Base-by-base conservation (phyloP, 2,888 invertebrate species). In the Sacculina carcini region DNA sequence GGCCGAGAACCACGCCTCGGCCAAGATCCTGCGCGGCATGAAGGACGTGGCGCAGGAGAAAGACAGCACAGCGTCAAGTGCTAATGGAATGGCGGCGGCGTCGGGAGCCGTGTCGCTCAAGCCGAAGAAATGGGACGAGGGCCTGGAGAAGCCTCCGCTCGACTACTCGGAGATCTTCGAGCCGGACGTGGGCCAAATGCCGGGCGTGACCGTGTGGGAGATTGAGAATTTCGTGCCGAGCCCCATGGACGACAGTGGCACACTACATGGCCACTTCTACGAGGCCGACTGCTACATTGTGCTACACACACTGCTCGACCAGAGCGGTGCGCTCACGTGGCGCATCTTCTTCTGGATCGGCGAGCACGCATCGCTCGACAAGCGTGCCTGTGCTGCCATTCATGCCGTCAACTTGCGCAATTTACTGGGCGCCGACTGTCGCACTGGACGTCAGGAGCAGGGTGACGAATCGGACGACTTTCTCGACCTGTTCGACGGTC, bases 291-390 rank as follows among this genome's bases (percentile, higher is more conserved):
- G 96, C 65, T 99, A 99, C 66, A 94, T 99, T 59, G 74, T 99
- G 44, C 67, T 96, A 52, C 86, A 89, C 67, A 94, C 94, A 0
- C 72, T 71, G 36, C 66, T 79, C 31, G 56, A 56, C 38, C 62
- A 62, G 12, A 44, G 52, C 16, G 66, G 84, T 12, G 80, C 81
- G 52, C 67, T 94, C 6, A 73, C 75, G 51, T 96, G 96, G 89
- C 80, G 87, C 60, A 99, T 99, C 61, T 98, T 80, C 69, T 99
- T 94, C 67, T 98, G 96, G 98, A 98, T 99, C 61, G 98, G 98
- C 31, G 83, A 80, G 55, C 80, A 86, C 62, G 84, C 92, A 9
- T 60, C 82, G 80, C 65, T 92, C 64, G 92, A 92, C 67, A 94
- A 94, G 67, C 77, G 83, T 60, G 90, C 90, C 1, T 90, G 90